These are phyloP conservation scores for Sterna hirundo DNA, from an alignment of 2,113 vertebrate genomes.

Conservation along the genomic window DNA sequence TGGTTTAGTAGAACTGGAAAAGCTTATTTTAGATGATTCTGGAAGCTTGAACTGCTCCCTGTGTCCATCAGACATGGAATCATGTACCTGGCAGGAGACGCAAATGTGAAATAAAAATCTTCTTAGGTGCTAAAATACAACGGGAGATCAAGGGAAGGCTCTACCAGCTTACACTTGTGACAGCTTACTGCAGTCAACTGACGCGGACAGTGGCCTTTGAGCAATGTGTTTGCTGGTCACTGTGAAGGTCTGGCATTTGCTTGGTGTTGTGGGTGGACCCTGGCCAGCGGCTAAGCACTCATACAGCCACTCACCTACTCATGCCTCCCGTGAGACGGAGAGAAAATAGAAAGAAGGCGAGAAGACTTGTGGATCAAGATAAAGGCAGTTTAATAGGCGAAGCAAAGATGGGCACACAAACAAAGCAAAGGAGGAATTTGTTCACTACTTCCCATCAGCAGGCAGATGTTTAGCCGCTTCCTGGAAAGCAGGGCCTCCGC, in stretches of 20 bases:
- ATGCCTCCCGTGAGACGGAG: background rate
- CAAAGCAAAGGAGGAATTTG: background rate
- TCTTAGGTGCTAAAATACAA: background rate
- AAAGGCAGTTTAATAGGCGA: background rate
- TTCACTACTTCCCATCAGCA: background rate
- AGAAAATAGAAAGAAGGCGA: background rate
- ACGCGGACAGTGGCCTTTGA: background rate
- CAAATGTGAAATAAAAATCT: background rate
- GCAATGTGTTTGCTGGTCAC: background rate
- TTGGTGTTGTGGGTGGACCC: background rate
- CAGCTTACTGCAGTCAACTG: background rate
- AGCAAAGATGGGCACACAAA: fast-evolving
- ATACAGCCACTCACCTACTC: background rate
- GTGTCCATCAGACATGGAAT: background rate
- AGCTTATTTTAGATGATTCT: background rate
- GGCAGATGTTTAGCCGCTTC: background rate
- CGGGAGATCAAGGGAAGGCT: background rate
- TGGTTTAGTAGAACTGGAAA: background rate
- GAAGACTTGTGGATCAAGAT: background rate
- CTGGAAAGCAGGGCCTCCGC: background rate
- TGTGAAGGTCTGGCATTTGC: background rate
- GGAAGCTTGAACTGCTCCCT: background rate
- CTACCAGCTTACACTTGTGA: background rate
- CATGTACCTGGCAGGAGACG: background rate
- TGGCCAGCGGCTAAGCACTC: background rate